phyloP scores from a whole-genome alignment of 2,888 invertebrate genomes.

The Plagiodera versicolora region DNA sequence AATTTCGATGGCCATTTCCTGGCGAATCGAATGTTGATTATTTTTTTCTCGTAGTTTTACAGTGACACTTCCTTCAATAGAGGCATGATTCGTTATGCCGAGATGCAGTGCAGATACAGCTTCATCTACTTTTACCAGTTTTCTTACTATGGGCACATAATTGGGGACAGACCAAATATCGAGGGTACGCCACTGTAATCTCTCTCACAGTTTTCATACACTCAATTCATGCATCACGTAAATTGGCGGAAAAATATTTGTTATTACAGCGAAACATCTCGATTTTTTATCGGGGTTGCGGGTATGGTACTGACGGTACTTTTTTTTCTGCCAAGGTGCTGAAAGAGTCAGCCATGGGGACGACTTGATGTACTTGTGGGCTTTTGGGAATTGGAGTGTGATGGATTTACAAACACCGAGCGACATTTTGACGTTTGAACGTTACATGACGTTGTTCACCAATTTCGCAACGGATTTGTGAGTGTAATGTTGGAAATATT shows the following conservation, averaged over 20 bases:
- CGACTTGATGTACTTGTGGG: conserved; percentile 33
- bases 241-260: no score
- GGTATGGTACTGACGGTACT: neutral
- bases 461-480: conserved; percentile 64
- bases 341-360: conserved; percentile 36
- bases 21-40: no score
- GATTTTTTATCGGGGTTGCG: no score
- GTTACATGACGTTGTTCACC: conserved; percentile 51
- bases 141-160: neutral
- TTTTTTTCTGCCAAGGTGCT: conserved; percentile 41
- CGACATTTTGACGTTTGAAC: conserved; percentile 22
- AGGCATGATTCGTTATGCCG: neutral
- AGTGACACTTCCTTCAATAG: neutral
- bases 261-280: no score
- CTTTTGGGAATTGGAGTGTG: conserved; percentile 24
- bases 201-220: no score
- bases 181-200: neutral
- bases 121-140: neutral
- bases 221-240: no score
- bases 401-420: conserved; percentile 22
- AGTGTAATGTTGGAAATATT: conserved; percentile 28
- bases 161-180: neutral
- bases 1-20: no score
- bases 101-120: neutral
- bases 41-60: neutral